Evolutionary conservation across 2,797 vertebrate species (phyloP).

Genomic region (Pseudochromis fuscus): DNA sequence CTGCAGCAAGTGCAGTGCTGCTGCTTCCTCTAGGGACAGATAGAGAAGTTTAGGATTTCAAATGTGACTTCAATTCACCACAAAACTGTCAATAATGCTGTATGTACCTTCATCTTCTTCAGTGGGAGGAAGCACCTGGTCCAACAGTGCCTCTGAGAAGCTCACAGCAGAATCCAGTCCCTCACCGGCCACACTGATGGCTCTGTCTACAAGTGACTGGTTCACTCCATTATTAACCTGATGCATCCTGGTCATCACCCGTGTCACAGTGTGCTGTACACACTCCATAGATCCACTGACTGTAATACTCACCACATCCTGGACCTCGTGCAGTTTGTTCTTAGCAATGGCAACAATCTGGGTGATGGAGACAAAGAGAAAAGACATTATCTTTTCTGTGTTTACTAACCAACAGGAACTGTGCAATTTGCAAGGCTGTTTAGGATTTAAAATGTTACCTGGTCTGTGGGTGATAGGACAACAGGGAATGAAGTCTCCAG

Average conservation of each 20-base stretch:
- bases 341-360: constrained; percentile 87
- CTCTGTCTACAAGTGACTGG: constrained; percentile 70
- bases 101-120: constrained; percentile 86
- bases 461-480: constrained; percentile 87
- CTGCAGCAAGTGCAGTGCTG: constrained; percentile 80
- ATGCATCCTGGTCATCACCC: constrained; percentile 80
- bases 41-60: background rate
- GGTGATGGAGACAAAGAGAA: background rate
- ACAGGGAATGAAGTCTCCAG: constrained; percentile 90
- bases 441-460: constrained; percentile 78
- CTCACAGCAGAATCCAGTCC: constrained; percentile 85
- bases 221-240: constrained; percentile 74
- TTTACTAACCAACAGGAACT: background rate
- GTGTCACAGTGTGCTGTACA: constrained; percentile 80
- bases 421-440: background rate
- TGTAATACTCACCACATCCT: constrained; percentile 79
- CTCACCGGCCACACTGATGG: constrained; percentile 72
- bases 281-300: constrained; percentile 84
- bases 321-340: constrained; percentile 84
- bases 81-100: background rate
- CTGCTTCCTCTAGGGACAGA: constrained; percentile 72
- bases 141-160: constrained; percentile 85
- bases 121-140: constrained; percentile 86
- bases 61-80: background rate
- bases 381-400: background rate